Percentiles rank a stretch among this genome's conserved stretches.
Evolutionary conservation across 2,113 vertebrate species (phyloP).

Genomic region (Pitta sordida): DNA sequence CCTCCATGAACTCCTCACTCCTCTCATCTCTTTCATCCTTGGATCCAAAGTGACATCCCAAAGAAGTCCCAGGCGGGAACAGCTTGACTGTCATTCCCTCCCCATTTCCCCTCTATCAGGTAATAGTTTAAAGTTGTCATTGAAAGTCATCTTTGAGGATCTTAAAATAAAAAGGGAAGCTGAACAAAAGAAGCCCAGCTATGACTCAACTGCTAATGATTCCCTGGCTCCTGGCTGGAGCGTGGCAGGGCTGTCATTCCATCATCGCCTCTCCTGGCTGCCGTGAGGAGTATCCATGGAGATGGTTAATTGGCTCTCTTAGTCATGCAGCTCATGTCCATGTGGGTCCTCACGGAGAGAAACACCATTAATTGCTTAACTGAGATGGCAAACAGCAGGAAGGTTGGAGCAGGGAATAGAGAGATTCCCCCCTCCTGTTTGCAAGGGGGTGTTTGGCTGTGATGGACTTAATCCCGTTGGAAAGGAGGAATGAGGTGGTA

Average conservation of each 20-base stretch:
- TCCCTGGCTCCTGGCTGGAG: constrained; percentile 34
- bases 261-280: neutral
- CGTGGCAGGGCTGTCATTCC: constrained; percentile 13
- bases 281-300: constrained; percentile 46
- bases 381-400: neutral
- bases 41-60: neutral
- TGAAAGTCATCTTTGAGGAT: constrained; percentile 37
- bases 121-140: neutral
- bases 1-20: neutral
- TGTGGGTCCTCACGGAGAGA: neutral
- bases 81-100: neutral
- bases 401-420: neutral
- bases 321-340: neutral
- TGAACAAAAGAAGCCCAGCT: constrained; percentile 18
- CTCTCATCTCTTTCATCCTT: neutral
- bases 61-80: neutral
- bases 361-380: constrained; percentile 28
- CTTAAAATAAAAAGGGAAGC: constrained; percentile 39
- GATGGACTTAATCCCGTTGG: too few species aligned
- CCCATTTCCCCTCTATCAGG: neutral
- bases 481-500: neutral
- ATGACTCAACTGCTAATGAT: constrained; percentile 49
- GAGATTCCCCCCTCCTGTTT: neutral
- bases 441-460: neutral
- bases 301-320: constrained; percentile 38